Evolutionary conservation across 1,140 invertebrate species (phyloP).

Genomic region (Pseudoatta argentina): DNA sequence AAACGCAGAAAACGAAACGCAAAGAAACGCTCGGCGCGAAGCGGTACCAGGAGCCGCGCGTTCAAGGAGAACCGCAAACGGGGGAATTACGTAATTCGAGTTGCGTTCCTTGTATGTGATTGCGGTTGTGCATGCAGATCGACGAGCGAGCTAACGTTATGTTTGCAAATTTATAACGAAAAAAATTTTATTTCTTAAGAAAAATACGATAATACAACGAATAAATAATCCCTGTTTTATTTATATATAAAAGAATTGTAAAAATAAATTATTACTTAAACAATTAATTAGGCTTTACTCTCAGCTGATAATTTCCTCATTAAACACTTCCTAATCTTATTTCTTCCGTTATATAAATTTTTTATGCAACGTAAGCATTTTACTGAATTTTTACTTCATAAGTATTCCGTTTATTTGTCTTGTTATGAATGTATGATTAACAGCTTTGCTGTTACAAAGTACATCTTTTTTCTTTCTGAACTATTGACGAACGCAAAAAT

Average conservation of each 20-base stretch:
- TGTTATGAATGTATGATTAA: background rate
- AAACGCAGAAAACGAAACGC: slow-evolving; percentile 63
- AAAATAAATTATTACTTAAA: background rate
- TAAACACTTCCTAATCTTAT: background rate
- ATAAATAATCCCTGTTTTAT: background rate
- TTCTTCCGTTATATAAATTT: background rate
- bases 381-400: background rate
- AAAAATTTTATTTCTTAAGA: background rate
- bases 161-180: slow-evolving; percentile 29
- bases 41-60: slow-evolving; percentile 70
- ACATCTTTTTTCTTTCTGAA: background rate
- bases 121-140: slow-evolving; percentile 3
- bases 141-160: background rate
- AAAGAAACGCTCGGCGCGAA: slow-evolving; percentile 63
- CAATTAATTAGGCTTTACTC: background rate
- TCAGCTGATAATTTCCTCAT: background rate
- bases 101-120: slow-evolving; percentile 66
- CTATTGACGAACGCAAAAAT: background rate
- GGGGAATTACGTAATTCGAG: slow-evolving; percentile 75
- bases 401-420: background rate
- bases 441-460: background rate
- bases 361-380: no score
- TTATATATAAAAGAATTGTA: background rate
- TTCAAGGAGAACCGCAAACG: slow-evolving; percentile 78
- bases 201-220: background rate